phyloP scores from a whole-genome alignment of 2,113 vertebrate species.

The Macrotus californicus region DNA sequence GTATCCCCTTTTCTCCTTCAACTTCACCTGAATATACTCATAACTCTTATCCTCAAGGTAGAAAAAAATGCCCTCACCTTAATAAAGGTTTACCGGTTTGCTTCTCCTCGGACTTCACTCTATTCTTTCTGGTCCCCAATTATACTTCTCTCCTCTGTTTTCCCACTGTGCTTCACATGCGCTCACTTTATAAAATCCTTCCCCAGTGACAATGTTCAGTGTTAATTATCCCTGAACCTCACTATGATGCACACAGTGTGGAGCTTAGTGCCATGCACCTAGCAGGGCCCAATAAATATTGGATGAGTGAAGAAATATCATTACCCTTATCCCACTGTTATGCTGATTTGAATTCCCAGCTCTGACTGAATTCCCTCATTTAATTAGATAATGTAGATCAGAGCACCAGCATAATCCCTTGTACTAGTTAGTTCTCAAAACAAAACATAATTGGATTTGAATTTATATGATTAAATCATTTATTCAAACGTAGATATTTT shows the following conservation, averaged over 20 bases:
- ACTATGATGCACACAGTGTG: background rate
- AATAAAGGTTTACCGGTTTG: background rate
- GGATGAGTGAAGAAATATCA: background rate
- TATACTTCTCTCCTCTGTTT: background rate
- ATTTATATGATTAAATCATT: background rate
- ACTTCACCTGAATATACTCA: too few relatives aligned
- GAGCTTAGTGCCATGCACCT: background rate
- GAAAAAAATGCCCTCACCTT: background rate
- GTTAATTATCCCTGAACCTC: background rate
- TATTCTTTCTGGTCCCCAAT: background rate
- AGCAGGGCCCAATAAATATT: background rate
- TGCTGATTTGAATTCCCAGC: background rate
- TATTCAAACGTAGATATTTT: background rate
- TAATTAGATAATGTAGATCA: constrained; percentile 37
- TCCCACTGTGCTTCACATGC: background rate
- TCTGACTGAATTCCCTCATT: background rate
- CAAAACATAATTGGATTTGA: background rate
- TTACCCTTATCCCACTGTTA: constrained; percentile 2
- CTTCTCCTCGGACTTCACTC: background rate
- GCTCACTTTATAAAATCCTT: background rate
- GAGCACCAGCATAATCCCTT: background rate
- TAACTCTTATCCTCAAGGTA: background rate
- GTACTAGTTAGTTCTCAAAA: background rate
- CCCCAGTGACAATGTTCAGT: background rate
- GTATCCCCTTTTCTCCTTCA: background rate